These are phyloP conservation scores for Psittacula derbiana DNA, from an alignment of 2,797 vertebrate species.

Conservation along the genomic window DNA sequence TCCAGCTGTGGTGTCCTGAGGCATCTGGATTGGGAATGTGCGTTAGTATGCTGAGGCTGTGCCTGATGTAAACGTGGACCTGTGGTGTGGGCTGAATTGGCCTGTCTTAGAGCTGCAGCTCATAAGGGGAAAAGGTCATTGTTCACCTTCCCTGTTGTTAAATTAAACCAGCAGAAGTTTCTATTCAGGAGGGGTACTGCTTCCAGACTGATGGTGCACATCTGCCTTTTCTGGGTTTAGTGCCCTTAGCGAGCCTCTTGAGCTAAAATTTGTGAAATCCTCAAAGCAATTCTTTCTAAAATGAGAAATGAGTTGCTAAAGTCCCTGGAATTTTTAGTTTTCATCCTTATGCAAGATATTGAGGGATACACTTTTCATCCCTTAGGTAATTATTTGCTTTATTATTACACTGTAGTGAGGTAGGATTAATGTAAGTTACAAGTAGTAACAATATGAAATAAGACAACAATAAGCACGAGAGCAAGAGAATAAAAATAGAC, in stretches of 20 bases:
- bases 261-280: background rate
- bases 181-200: background rate
- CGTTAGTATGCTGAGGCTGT: background rate
- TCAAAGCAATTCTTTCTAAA: background rate
- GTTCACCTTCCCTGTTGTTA: background rate
- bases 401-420: background rate
- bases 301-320: background rate
- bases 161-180: background rate
- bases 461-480: background rate
- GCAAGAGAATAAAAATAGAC: background rate
- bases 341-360: background rate
- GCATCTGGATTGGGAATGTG: background rate
- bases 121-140: background rate
- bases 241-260: background rate
- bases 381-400: conserved; percentile 11
- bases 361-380: background rate
- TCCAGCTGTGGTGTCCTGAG: background rate
- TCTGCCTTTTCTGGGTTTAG: fast-evolving
- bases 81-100: background rate
- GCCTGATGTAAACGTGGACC: fast-evolving
- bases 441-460: conserved; percentile 4
- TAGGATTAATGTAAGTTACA: conserved; percentile 4
- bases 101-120: background rate
- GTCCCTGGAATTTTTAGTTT: background rate
- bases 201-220: background rate